Conservation (phyloP, 2,797 vertebrate genomes). For the Selene dorsalis region DNA sequence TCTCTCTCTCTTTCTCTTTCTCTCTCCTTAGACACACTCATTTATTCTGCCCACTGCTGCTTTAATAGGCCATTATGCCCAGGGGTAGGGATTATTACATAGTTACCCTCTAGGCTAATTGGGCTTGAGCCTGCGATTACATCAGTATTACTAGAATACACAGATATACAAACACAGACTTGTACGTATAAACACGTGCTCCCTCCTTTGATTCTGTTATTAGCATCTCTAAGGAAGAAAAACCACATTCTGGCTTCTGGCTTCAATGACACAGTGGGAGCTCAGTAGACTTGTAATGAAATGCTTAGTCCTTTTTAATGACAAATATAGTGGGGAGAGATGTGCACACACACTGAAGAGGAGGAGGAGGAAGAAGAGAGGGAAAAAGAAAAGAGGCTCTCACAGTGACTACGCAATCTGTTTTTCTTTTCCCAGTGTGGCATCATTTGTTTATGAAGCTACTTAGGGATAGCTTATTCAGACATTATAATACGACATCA, state of each 20-base stretch:
- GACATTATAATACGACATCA: slow-evolving; percentile 29
- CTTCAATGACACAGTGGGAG: slow-evolving; percentile 69
- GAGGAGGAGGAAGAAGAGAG: background rate
- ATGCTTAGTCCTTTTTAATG: slow-evolving; percentile 67
- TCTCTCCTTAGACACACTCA: slow-evolving; percentile 58
- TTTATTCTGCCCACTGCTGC: slow-evolving; percentile 78
- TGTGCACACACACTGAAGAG: slow-evolving; percentile 25
- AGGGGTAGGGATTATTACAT: slow-evolving; percentile 80
- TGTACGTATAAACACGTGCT: slow-evolving; percentile 38
- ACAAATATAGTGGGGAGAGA: slow-evolving; percentile 55
- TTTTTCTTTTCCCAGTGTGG: slow-evolving; percentile 39
- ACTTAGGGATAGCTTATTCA: slow-evolving; percentile 38
- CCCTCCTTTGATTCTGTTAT: slow-evolving; percentile 67
- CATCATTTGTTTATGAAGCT: slow-evolving; percentile 55
- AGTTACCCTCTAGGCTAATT: slow-evolving; percentile 84
- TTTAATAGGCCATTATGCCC: slow-evolving; percentile 82
- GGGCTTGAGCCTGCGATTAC: slow-evolving; percentile 77
- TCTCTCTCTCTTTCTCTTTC: slow-evolving; percentile 20
- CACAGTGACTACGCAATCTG: slow-evolving; percentile 8
- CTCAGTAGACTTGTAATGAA: slow-evolving; percentile 69
- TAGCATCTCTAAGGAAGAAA: slow-evolving; percentile 63
- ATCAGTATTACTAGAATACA: slow-evolving; percentile 77
- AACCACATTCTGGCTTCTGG: slow-evolving; percentile 51
- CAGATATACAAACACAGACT: slow-evolving; percentile 60
- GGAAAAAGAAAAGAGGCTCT: slow-evolving; percentile 22